Conservation (phyloP, 2,888 invertebrate species). For the Drosophila prostipennis region DNA sequence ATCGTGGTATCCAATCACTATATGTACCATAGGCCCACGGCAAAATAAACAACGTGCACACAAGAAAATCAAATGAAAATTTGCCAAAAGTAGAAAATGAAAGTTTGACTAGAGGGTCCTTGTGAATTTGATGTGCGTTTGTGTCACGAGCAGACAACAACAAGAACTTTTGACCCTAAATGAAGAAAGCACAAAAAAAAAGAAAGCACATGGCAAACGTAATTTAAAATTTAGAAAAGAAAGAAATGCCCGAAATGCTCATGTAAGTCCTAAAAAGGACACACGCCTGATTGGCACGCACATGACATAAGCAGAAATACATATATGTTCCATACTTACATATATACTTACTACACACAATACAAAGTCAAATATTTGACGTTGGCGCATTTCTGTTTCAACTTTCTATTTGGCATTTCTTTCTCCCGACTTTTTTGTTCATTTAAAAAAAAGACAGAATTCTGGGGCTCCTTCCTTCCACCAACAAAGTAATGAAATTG, state of each 20-base stretch:
- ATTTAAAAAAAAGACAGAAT: slow-evolving; percentile 47
- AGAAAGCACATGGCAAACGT: slow-evolving; percentile 54
- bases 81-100: slow-evolving; percentile 17
- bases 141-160: slow-evolving; percentile 31
- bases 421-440: slow-evolving; percentile 26
- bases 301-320: slow-evolving; percentile 43
- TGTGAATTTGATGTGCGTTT: slow-evolving; percentile 20
- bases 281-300: slow-evolving; percentile 78
- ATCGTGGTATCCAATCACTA: neutral
- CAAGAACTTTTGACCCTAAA: slow-evolving; percentile 31
- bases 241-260: slow-evolving; percentile 46
- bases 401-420: slow-evolving; percentile 53
- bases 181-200: slow-evolving; percentile 14
- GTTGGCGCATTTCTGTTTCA: slow-evolving; percentile 72
- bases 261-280: slow-evolving; percentile 61
- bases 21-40: neutral
- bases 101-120: slow-evolving; percentile 22
- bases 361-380: slow-evolving; percentile 79
- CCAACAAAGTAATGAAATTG: slow-evolving; percentile 77
- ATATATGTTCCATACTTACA: slow-evolving; percentile 13
- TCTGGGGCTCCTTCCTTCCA: slow-evolving; percentile 40
- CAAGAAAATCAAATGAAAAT: slow-evolving; percentile 9
- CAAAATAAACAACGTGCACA: neutral
- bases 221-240: slow-evolving; percentile 75
- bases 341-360: slow-evolving; percentile 13